Percentiles rank a stretch among this genome's conserved stretches.
These are phyloP conservation scores for Heliconius erato DNA, from an alignment of 2,888 invertebrate species.

Conservation along the genomic window DNA sequence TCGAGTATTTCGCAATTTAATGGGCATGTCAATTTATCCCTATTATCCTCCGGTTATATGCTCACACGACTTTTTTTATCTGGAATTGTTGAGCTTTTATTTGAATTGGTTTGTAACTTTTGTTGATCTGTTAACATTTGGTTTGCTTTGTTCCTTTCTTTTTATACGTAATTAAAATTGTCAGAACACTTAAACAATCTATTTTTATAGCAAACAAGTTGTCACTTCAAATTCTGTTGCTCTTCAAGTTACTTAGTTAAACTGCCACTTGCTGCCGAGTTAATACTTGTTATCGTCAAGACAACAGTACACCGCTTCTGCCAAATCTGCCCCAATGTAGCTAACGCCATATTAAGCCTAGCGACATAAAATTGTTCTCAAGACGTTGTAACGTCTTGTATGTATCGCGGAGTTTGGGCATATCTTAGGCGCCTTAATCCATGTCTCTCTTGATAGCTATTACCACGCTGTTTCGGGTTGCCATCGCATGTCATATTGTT, in stretches of 20 bases:
- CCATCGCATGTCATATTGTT: conserved; percentile 36
- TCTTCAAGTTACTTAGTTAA: conserved; percentile 25
- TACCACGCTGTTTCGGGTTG: conserved; percentile 40
- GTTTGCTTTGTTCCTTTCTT: neutral
- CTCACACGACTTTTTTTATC: conserved; percentile 10
- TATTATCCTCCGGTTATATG: conserved; percentile 26
- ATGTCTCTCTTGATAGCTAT: conserved; percentile 38
- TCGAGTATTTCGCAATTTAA: conserved; percentile 40
- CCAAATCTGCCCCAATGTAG: conserved; percentile 34
- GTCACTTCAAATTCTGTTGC: conserved; percentile 25
- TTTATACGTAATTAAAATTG: neutral
- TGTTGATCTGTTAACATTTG: neutral
- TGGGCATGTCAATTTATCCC: conserved; percentile 40
- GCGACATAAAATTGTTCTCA: conserved; percentile 48
- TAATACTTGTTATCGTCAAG: conserved; percentile 31
- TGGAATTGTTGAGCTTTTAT: neutral
- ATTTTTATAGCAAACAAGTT: neutral
- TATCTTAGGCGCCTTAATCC: conserved; percentile 46
- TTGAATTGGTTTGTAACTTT: neutral
- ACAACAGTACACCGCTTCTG: conserved; percentile 24
- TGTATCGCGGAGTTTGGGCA: conserved; percentile 37
- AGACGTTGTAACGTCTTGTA: conserved; percentile 46
- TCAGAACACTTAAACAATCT: neutral
- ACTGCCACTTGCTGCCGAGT: conserved; percentile 25
- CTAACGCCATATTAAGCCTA: conserved; percentile 42